Conservation (phyloP, 2,113 vertebrate genomes). For the Nematolebias whitei region DNA sequence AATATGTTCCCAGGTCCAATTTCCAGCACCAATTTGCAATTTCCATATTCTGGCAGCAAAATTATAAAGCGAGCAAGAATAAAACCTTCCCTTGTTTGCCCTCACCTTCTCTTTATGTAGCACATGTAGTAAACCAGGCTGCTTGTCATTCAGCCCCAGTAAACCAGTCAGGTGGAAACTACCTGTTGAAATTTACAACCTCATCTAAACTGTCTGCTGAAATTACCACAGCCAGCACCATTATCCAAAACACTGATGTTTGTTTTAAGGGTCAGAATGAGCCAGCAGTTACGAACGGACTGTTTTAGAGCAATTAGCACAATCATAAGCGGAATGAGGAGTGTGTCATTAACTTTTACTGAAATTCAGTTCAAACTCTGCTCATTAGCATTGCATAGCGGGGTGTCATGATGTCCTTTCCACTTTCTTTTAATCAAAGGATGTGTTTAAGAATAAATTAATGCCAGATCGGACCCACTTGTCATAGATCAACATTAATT, state of each 20-base stretch:
- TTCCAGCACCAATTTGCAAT: no score
- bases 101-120: background rate
- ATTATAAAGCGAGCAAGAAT: no score
- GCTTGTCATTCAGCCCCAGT: conserved; percentile 11
- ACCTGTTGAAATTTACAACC: conserved; percentile 32
- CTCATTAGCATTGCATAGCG: conserved; percentile 1
- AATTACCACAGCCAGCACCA: conserved; percentile 50
- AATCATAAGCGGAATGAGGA: conserved; percentile 12
- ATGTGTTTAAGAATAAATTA: conserved; percentile 15
- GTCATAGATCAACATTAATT: background rate
- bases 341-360: conserved; percentile 2
- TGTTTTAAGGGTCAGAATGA: conserved; percentile 32
- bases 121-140: background rate
- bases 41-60: no score
- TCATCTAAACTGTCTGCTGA: conserved; percentile 12
- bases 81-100: no score
- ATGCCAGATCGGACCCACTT: background rate
- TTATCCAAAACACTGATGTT: conserved; percentile 46
- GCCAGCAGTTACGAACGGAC: background rate
- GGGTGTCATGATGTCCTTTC: background rate
- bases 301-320: conserved; percentile 27
- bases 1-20: no score
- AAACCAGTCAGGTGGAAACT: conserved; percentile 29
- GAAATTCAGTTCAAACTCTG: conserved; percentile 1
- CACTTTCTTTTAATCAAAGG: background rate